Base-by-base conservation (phyloP, 2,888 invertebrate genomes). In the Tenthredo scrophulariae region DNA sequence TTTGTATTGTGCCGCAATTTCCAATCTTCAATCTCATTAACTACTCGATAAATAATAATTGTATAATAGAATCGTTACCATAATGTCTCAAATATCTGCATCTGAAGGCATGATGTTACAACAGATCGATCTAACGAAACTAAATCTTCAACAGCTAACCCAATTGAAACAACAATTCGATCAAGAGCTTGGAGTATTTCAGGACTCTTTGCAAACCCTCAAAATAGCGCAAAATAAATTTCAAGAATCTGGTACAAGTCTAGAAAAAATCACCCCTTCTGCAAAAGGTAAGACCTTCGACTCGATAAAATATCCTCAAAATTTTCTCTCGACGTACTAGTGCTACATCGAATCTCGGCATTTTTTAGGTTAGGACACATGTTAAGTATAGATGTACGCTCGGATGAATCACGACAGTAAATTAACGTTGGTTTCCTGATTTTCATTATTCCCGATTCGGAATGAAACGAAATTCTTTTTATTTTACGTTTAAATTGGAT, bases 161-260 rank as follows among this genome's bases (percentile, higher is more conserved):
- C 96, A 97, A 91, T 94, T 98, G 85, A 98, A 97, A 93, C 97
- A 97, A 91, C 98, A 98, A 94, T 94, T 98, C 88, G 98, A 98
- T 93, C 97, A 97, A 97, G 99, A 99, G 93, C 94, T 99, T 86
- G 95, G 95, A 89, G 96, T 98, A 75, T 98, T 98, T 93, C 97
- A 97, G 94, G 98, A 98, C 88, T 99, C 99, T 0, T 93, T 98
- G 88, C 97, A 97, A 91, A 97, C 97, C 33, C 94, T 99, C 85
- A 98, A 98, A 94, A 95, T 97, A 91, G 98, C 98, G 9, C 98
- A 98, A 93, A 95, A 95, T 50, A 98, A 98, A 94, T 99, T 98
- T 94, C 96, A 96, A 85, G 97, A 97, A 91, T 98, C 98, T 0
- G 97, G 97, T 80, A 97, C 97, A 90, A 97, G 96, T 90, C 95